phyloP scores from a whole-genome alignment of 1,140 invertebrate genomes.

The Panulirus ornatus region DNA sequence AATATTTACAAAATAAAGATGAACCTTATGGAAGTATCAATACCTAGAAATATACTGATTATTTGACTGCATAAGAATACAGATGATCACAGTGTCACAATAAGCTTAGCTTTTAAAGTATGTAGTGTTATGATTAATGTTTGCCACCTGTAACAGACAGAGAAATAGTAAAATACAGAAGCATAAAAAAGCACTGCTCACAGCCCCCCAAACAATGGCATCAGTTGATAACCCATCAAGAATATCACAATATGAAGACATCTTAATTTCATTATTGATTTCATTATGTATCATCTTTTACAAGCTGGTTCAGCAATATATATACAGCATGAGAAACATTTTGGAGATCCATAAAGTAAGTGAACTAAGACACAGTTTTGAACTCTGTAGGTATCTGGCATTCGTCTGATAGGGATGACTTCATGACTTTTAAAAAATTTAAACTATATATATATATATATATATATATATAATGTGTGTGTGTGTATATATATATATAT shows the following conservation, averaged over 20 bases:
- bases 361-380: neutral
- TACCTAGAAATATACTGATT: constrained; percentile 21
- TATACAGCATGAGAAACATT: neutral
- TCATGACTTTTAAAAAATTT: neutral
- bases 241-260: neutral
- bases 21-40: constrained; percentile 8
- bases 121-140: neutral
- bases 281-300: neutral
- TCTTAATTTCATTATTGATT: neutral
- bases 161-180: neutral
- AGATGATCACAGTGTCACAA: neutral
- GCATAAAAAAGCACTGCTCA: neutral
- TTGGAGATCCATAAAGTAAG: neutral
- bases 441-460: no score
- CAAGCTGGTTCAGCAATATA: neutral
- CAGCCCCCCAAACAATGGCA: neutral
- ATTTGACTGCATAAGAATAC: constrained; percentile 2
- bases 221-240: neutral
- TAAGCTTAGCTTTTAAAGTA: neutral
- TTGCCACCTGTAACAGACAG: neutral
- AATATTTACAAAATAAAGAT: constrained; percentile 5
- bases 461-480: no score
- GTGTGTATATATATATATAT: no score
- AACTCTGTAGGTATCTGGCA: neutral
- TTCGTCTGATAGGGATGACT: no score